Conservation (phyloP, 1,140 invertebrate species). For the Pseudomyrmex gracilis region DNA sequence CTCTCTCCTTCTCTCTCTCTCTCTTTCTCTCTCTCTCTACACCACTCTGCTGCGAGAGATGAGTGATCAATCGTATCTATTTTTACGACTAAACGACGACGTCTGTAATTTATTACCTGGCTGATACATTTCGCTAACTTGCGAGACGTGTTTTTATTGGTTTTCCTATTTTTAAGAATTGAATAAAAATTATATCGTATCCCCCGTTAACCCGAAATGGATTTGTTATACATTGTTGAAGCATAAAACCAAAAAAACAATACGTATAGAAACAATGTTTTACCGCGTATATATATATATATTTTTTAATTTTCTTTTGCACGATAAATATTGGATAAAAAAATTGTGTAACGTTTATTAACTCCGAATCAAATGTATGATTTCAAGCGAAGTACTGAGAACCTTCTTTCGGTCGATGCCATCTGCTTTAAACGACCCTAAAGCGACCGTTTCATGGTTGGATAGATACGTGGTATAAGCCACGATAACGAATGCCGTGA, state of each 20-base stretch:
- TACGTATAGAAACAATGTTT: no score
- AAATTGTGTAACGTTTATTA: neutral
- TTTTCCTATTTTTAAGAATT: neutral
- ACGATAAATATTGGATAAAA: neutral
- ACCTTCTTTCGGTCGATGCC: conserved; percentile 30
- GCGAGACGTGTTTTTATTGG: neutral
- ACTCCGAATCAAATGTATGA: neutral
- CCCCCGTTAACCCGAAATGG: no score
- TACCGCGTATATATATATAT: neutral
- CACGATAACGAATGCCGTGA: conserved; percentile 27
- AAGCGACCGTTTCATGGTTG: conserved; percentile 43
- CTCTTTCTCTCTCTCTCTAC: conserved; percentile 69
- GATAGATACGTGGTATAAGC: conserved; percentile 36
- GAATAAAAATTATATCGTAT: no score
- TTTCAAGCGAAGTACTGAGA: neutral
- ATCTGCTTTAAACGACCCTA: conserved; percentile 69
- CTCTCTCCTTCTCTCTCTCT: conserved; percentile 68
- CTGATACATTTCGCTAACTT: neutral
- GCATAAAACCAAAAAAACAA: neutral
- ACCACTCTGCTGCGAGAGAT: conserved; percentile 60
- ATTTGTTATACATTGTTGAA: neutral
- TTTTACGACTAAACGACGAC: neutral
- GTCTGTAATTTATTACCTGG: neutral
- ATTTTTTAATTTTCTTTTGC: neutral
- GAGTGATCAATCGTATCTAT: neutral